Evolutionary conservation across 2,888 invertebrate genomes (phyloP), one percentile per base, ranked within the genome.

Genomic region (Tetragonisca angustula): DNA sequence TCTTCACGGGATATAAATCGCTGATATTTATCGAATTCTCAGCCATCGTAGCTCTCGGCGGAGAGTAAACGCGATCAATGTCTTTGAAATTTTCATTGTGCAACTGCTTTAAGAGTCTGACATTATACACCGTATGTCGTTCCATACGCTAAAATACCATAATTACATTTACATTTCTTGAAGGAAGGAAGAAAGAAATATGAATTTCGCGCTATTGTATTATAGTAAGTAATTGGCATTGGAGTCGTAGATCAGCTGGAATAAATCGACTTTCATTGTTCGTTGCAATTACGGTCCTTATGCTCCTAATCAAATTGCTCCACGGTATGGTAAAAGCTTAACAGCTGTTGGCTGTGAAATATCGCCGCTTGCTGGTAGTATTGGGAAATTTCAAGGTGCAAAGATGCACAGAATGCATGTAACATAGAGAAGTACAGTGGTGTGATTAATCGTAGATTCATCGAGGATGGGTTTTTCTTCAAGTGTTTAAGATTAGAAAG

Each of bases 1-100:
- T 79, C 24, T 64, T 56, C 54, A 62, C 54, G 76, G 76, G 56
- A 17, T 62, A 49, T 68, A 61, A 79, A 68, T 68, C 17, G 76
- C 24, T 17, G 6, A 49, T 56, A 65, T 77, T 59, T 69, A 69
- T 69, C 21, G 32, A n/a, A 15, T 21, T 17, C 17, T 52, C n/a
- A 49, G 32, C 32, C 13, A 0, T 50, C 36, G n/a, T 6, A 3
- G 9, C 43, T 43, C 43, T 43, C 9, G 9, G 43, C 36, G 9
- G 32, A 27, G 13, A 61, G 75, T 19, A 13, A 9, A 69, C 32
- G 36, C 36, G 4, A 59, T 56, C 27, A 24, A 43, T 67, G 49
- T 49, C 27, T 65, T 54, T n/a, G 52, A 62, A 74, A 50, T 17
- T 32, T 64, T 36, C 6, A 19, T 32, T 32, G 4, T 9, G 49